A percentile compares a stretch with the other conserved stretches of the same genome.
phyloP scores from a whole-genome alignment of 2,113 vertebrate species.

The Pholis gunnellus region DNA sequence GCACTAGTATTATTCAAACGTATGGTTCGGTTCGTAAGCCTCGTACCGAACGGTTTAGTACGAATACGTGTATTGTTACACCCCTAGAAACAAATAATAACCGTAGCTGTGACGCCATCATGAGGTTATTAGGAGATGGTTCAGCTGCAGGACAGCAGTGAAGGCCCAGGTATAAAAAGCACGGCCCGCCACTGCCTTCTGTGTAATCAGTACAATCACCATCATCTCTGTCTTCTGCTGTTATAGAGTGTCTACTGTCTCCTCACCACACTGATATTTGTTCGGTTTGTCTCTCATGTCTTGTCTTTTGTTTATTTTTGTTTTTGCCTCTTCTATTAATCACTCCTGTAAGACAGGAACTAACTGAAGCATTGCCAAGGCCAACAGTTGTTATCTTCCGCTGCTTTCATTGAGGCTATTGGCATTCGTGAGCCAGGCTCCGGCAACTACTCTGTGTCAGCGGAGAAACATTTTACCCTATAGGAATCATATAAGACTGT shows the following conservation, averaged over 20 bases:
- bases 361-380: slow-evolving; percentile 1
- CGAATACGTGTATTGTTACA: too few species aligned
- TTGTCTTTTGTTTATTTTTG: background rate
- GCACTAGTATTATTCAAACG: too few species aligned
- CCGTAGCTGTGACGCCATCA: too few species aligned
- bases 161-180: too few species aligned
- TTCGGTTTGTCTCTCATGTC: background rate
- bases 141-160: too few species aligned
- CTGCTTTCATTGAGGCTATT: slow-evolving; percentile 11
- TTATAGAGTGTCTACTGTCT: background rate
- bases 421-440: background rate
- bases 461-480: slow-evolving; percentile 16
- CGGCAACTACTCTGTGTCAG: background rate
- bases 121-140: too few species aligned
- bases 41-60: too few species aligned
- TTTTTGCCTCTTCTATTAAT: slow-evolving; percentile 6
- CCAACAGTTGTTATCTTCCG: slow-evolving; percentile 7
- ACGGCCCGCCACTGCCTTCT: too few species aligned
- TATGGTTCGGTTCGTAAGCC: too few species aligned
- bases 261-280: background rate
- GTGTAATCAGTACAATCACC: background rate
- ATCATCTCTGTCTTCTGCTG: background rate
- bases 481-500: slow-evolving; percentile 6
- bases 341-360: background rate
- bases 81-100: too few species aligned